phyloP scores from a whole-genome alignment of 2,113 vertebrate genomes.

The Rhea pennata region DNA sequence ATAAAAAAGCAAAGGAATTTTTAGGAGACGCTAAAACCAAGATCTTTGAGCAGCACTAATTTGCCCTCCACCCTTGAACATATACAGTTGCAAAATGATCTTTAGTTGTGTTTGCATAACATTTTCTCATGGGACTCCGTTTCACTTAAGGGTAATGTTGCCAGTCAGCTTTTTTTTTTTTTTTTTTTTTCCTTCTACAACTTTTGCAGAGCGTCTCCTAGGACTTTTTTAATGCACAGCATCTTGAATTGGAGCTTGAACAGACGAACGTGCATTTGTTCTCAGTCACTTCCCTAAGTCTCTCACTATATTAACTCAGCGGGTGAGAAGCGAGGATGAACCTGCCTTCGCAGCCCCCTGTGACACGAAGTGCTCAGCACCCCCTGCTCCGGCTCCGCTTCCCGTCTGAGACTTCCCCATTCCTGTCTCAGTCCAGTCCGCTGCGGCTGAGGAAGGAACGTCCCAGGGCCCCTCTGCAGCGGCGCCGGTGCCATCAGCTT shows the following conservation, averaged over 20 bases:
- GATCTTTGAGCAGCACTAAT: not conserved
- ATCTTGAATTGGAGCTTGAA: not conserved
- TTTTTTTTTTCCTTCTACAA: not conserved
- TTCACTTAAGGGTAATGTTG: not conserved
- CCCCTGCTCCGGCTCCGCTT: not conserved
- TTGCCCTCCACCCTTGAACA: not conserved
- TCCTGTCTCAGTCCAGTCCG: not conserved
- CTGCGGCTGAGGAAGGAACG: fast-evolving
- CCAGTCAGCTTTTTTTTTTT: not conserved
- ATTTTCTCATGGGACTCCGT: not conserved
- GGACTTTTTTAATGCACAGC: not conserved
- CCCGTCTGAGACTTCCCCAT: not conserved
- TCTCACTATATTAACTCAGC: not conserved
- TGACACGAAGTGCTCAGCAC: not conserved
- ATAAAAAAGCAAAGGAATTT: not conserved
- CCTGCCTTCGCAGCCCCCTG: not conserved
- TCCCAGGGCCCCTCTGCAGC: not conserved
- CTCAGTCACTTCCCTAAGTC: not conserved
- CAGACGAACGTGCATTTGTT: not conserved
- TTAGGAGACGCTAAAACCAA: not conserved
- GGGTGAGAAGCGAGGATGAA: not conserved
- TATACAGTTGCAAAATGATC: not conserved
- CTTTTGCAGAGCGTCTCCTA: not conserved
- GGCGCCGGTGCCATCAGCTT: not conserved
- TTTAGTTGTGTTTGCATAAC: not conserved